Evolutionary conservation across 92 coral and sea anemone species (phyloP).

Genomic region (Epizoanthus fatuus): DNA sequence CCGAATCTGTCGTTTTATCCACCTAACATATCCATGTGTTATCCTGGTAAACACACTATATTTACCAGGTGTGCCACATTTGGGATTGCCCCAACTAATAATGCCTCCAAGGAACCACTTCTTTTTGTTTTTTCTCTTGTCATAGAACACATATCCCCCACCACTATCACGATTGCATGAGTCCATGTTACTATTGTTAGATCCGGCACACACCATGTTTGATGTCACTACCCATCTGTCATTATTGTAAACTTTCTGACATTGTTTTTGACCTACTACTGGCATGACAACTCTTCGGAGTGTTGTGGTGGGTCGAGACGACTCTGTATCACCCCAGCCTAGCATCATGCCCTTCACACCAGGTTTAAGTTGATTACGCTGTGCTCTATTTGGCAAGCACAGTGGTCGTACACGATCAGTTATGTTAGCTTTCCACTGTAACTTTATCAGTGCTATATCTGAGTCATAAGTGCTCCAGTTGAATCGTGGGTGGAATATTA

Average conservation of each 20-base stretch:
- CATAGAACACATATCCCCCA: slow-evolving; percentile 90
- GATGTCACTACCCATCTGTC: slow-evolving; percentile 89
- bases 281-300: slow-evolving; percentile 87
- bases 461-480: slow-evolving; percentile 88
- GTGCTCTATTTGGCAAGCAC: slow-evolving; percentile 88
- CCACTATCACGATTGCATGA: slow-evolving; percentile 95
- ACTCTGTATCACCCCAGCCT: slow-evolving; percentile 94
- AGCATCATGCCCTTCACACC: slow-evolving; percentile 86
- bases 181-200: slow-evolving; percentile 61
- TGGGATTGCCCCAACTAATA: slow-evolving; percentile 97
- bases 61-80: slow-evolving; percentile 90
- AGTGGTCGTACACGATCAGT: slow-evolving; percentile 91
- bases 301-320: slow-evolving; percentile 46
- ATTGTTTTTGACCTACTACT: slow-evolving; percentile 71
- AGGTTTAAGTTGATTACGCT: slow-evolving; percentile 73
- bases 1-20: slow-evolving; percentile 80
- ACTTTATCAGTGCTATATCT: slow-evolving; percentile 90
- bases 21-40: slow-evolving; percentile 77
- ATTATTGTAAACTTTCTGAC: slow-evolving; percentile 75
- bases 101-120: slow-evolving; percentile 95
- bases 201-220: slow-evolving; percentile 98
- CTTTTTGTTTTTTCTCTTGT: slow-evolving; percentile 65
- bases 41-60: slow-evolving; percentile 93
- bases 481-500: slow-evolving; percentile 79
- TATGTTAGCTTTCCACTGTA: slow-evolving; percentile 83